Conservation (phyloP, 2,113 vertebrate species). For the Tamias sibiricus region DNA sequence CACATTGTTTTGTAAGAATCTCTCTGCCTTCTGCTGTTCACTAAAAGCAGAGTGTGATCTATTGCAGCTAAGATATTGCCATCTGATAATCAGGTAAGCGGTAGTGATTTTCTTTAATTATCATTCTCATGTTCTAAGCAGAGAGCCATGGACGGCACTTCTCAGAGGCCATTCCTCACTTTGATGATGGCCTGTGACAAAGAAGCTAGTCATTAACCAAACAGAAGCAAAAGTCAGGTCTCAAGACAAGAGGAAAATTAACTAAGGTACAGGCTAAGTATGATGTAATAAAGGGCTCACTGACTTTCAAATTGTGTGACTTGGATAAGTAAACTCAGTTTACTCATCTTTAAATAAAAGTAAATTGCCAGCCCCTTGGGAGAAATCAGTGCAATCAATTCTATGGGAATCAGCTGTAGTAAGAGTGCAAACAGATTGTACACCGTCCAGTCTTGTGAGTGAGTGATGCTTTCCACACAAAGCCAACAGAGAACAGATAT, state of each 20-base stretch:
- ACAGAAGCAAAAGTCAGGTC: slow-evolving; percentile 19
- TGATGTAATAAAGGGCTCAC: background rate
- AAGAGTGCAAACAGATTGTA: background rate
- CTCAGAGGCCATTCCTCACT: slow-evolving; percentile 48
- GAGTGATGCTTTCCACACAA: background rate
- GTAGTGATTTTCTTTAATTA: slow-evolving; percentile 67
- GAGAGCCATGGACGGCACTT: slow-evolving; percentile 39
- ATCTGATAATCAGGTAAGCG: slow-evolving; percentile 17
- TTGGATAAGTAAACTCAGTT: background rate
- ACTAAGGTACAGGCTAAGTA: background rate
- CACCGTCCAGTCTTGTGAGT: background rate
- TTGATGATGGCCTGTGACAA: slow-evolving; percentile 53
- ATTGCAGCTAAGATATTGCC: slow-evolving; percentile 30
- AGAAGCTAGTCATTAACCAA: slow-evolving; percentile 54
- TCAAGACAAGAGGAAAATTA: background rate
- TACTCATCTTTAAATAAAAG: background rate
- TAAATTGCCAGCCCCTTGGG: background rate
- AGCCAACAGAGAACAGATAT: background rate
- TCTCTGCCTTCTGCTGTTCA: slow-evolving; percentile 22
- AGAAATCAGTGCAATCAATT: background rate
- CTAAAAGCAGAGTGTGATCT: slow-evolving; percentile 51
- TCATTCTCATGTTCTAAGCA: slow-evolving; percentile 44
- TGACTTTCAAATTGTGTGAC: background rate
- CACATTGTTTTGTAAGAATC: slow-evolving; percentile 46
- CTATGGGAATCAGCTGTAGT: background rate